Percentiles rank a stretch among this genome's conserved stretches.
Evolutionary conservation across 2,797 vertebrate species (phyloP).

Genomic region (Uromys caudimaculatus): DNA sequence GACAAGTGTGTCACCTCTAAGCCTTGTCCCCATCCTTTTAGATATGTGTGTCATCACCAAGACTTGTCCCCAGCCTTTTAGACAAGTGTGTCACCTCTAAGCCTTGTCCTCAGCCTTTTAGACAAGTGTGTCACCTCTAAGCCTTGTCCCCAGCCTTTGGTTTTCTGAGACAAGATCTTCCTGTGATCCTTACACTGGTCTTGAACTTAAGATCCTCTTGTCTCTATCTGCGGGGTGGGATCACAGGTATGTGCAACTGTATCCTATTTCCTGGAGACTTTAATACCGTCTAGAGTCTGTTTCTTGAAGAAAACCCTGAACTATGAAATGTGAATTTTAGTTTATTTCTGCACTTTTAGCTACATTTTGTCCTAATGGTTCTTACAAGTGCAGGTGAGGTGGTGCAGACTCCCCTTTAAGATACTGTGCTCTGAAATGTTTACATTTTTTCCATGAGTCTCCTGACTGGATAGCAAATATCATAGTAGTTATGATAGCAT

Average conservation of each 20-base stretch:
- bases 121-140: background rate
- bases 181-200: background rate
- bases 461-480: background rate
- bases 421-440: background rate
- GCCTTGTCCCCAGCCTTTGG: background rate
- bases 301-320: constrained; percentile 32
- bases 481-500: background rate
- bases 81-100: too few relatives aligned
- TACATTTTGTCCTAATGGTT: background rate
- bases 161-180: background rate
- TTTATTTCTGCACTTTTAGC: constrained; percentile 42
- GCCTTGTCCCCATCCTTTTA: too few relatives aligned
- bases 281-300: background rate
- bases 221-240: background rate
- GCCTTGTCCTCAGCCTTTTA: background rate
- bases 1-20: too few relatives aligned
- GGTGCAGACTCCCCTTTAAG: background rate
- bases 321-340: constrained; percentile 25
- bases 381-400: background rate
- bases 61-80: too few relatives aligned
- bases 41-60: too few relatives aligned
- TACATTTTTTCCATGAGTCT: background rate
- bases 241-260: background rate
- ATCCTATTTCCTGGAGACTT: too few relatives aligned
- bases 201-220: background rate